Evolutionary conservation across 2,888 invertebrate genomes (phyloP).

Genomic region (Pecten maximus): DNA sequence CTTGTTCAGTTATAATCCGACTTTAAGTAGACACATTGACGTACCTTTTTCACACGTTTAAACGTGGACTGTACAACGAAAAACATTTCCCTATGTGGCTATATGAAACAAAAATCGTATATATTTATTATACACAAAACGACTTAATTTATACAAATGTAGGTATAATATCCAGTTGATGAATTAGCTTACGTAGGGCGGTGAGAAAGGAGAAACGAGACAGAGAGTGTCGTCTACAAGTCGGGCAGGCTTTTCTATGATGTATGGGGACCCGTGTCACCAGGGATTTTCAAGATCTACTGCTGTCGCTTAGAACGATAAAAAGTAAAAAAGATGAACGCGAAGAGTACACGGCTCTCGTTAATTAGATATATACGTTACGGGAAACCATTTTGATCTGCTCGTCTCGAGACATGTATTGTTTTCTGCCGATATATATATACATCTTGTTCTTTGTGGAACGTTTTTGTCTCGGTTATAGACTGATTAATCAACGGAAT

Average conservation of each 20-base stretch:
- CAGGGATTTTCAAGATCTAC: slow-evolving; percentile 33
- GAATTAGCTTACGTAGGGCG: slow-evolving; percentile 12
- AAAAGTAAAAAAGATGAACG: slow-evolving; percentile 21
- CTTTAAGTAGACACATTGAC: too few relatives aligned
- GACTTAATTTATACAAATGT: slow-evolving; percentile 4
- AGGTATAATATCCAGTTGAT: background rate
- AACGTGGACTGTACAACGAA: too few relatives aligned
- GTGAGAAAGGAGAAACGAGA: background rate
- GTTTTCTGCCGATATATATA: background rate
- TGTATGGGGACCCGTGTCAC: slow-evolving; percentile 13
- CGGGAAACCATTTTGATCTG: background rate
- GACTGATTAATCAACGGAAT: background rate
- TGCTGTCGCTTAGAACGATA: slow-evolving; percentile 8
- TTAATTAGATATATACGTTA: slow-evolving; percentile 13
- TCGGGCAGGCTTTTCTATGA: slow-evolving; percentile 12
- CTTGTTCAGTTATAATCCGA: too few relatives aligned
- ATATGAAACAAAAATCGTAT: too few relatives aligned
- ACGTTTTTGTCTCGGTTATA: background rate
- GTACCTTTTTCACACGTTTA: too few relatives aligned
- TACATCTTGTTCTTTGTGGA: background rate
- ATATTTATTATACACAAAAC: too few relatives aligned
- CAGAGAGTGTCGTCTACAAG: background rate
- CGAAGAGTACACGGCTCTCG: background rate
- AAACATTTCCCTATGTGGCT: background rate
- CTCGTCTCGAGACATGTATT: background rate